Evolutionary conservation across 2,888 invertebrate genomes (phyloP), one percentile per base, ranked within the genome.

Genomic region (Cosmia trapezina): DNA sequence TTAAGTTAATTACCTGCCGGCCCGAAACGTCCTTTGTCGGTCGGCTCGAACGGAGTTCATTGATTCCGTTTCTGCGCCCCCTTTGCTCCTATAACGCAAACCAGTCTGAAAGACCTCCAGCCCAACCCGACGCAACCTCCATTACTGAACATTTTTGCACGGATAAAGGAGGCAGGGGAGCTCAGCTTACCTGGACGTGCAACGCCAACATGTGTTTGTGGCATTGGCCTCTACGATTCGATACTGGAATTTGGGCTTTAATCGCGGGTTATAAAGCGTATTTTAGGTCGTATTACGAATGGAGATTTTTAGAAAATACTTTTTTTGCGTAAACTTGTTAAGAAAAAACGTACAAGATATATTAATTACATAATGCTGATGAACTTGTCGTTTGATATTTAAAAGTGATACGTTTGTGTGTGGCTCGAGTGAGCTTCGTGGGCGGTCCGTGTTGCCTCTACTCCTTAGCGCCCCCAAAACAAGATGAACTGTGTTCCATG

Each of bases 1-100:
- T 95, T 94, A 93, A 94, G 91, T 94, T 95, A 95, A 95, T 95
- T 95, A 95, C 95, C 94, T 95, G 94, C 89, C 92, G 92, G 87
- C 90, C 90, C 93, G 90, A 93, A 95, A 93, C 94, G 95, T 94
- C 95, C 95, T 94, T 95, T 95, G 95, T 94, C 95, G 94, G 95
- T 91, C 94, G 94, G 89, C 90, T 91, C 92, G 86, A 88, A 89
- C 92, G 88, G 94, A 95, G 95, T 95, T 95, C 95, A 96, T 95
- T 95, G 95, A 96, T 95, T 95, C 95, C 94, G 90, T 92, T 93
- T 91, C 93, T 93, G 93, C 93, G 93, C 94, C 94, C 85, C 91
- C 94, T 92, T 92, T 92, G 91, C 92, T 92, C 92, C 89, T 88
- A 90, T 89, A 91, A 88, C 89, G 81, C 85, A 64, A 88, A 88